Base-by-base conservation (phyloP, 2,888 invertebrate genomes). In the Isoperla grammatica region DNA sequence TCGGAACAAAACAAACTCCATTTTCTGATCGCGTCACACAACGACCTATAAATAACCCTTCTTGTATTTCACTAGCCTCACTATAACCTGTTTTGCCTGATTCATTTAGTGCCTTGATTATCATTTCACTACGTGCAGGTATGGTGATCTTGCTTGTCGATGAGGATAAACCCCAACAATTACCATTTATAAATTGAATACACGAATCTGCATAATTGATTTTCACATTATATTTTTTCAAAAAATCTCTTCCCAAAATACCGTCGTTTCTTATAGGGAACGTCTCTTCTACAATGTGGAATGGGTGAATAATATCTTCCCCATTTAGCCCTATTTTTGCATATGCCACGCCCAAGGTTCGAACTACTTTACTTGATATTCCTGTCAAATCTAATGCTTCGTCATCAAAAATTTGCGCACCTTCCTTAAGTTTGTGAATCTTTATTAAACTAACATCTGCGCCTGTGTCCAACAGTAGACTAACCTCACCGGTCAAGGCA, bases 381-480 rank as follows among this genome's bases (percentile, higher is more conserved):
- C 45, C 45, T 17, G 2, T 45, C 19, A 45, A 17, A 15, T 17
- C 15, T 8, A 45, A 9, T 8, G 15, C 9, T 15, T 45, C 9
- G 9, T 45, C 45, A 3, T 45, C 12, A 15, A 57, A 40, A 12
- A 46, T 45, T 57, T 23, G 17, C 4, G 57, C 56, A 43, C 58
- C 56, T 11, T 20, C 48, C 17, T 56, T 45, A 4, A 61, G 46
- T 13, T 29, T 40, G 13, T 45, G 43, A 40, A 45, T 15, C 49
- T 61, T 62, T 12, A 63, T 49, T 46, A 63, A 35, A 29, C 43
- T 55, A 45, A 63, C 57, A 46, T 64, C 62, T n/a, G 62, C 60
- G 12, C 62, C 64, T 5, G 56, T 60, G 42, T 64, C 64, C n/a
- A 60, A 13, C 42, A 63, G 57, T 37, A 63, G 23, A 20, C 46